These are phyloP conservation scores for Listrodromus nycthemerus DNA, from an alignment of 2,888 invertebrate genomes.

Conservation along the genomic window DNA sequence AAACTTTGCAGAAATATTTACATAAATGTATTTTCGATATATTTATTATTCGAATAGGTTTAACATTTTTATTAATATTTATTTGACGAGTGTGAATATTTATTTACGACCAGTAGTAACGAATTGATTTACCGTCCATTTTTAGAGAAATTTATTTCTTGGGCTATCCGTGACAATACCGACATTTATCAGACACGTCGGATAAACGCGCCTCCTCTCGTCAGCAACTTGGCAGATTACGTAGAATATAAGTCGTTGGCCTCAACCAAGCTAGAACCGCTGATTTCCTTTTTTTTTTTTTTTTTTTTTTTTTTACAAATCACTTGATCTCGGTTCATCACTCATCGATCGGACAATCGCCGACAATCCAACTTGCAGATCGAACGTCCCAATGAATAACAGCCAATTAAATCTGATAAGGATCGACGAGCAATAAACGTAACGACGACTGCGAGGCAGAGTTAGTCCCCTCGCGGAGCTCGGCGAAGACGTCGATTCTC, in stretches of 20 bases:
- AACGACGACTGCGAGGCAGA: conserved; percentile 6
- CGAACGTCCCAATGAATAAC: conserved; percentile 13
- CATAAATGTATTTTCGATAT: background rate
- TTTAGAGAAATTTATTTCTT: conserved; percentile 16
- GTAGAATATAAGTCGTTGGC: background rate
- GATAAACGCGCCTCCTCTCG: conserved; percentile 42
- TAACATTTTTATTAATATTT: too few species aligned
- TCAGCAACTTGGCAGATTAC: background rate
- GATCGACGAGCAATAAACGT: conserved; percentile 33
- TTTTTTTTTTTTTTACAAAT: conserved; percentile 2
- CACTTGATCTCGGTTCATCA: background rate
- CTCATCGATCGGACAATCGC: conserved; percentile 15
- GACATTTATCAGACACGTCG: conserved; percentile 33
- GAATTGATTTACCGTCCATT: conserved; percentile 31
- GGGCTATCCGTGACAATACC: conserved; percentile 33
- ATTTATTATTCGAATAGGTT: background rate
- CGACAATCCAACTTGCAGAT: conserved; percentile 44
- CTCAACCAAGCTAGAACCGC: conserved; percentile 3
- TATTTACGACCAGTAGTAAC: conserved; percentile 18
- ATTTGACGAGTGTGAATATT: conserved; percentile 2
- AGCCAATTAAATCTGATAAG: conserved; percentile 51
- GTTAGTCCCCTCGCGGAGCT: conserved; percentile 41
- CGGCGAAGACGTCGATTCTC: conserved; percentile 21
- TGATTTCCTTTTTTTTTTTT: background rate
- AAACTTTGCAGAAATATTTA: background rate